Evolutionary conservation across 2,888 invertebrate genomes (phyloP), one percentile per base, ranked within the genome.

Genomic region (Ochropleura plecta): DNA sequence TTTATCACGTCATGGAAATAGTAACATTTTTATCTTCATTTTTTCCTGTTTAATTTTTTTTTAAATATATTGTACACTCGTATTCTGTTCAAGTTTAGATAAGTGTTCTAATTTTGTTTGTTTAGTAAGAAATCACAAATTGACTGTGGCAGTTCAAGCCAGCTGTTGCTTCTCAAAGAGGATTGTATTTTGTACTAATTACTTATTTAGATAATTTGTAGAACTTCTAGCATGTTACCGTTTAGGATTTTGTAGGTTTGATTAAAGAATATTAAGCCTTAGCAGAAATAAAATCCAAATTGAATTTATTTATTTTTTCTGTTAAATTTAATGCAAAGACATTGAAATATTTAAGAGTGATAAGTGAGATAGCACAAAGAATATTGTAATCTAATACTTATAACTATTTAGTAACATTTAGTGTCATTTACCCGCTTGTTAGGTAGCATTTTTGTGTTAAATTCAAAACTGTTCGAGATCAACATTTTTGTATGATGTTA

Each of bases 1-100:
- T 20, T 71, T 78, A 72, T 79, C 79, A 4, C 9, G 55, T 63
- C 30, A 57, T 63, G 73, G 67, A 78, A 59, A 73, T 64, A 73
- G 51, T 67, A 64, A 48, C 12, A 14, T 12, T 70, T 62, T 78
- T 78, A 78, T 78, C 79, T 42, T 0, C 0, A 6, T 30, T 64
- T 78, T 63, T 64, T 64, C 51, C 65, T 53, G 66, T 73, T 48
- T 14, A 7, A 49, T 48, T 18, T 0, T 2, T 30, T 73, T 46
- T 16, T 16, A 53, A 42, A 53, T 40, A 18, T 30, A 40, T 51
- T 44, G 3, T 64, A 18, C 16, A 12, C 0, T 20, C 14, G 42
- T 42, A n/a, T 46, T 9, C 0, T n/a, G 40, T 73, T 60, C 1
- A 5, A 9, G 40, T 46, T 70, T 46, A 7, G 14, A 9, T 10